phyloP scores from a whole-genome alignment of 2,797 vertebrate species.

The Spatula versicolor region DNA sequence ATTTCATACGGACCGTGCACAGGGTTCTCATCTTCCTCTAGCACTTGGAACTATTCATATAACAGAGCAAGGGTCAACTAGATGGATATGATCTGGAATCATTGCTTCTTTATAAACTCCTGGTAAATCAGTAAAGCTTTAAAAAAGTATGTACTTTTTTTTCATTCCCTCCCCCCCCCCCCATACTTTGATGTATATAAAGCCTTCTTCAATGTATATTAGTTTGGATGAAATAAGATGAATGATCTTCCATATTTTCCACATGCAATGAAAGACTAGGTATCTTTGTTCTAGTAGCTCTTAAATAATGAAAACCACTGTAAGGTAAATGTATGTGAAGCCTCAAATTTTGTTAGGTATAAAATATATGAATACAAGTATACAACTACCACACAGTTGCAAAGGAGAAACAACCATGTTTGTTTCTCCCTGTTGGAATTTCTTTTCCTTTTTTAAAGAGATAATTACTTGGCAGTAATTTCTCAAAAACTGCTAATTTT shows the following conservation, averaged over 20 bases:
- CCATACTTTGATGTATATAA: neutral
- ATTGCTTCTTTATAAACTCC: neutral
- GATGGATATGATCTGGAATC: neutral
- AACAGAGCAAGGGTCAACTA: neutral
- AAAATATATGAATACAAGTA: neutral
- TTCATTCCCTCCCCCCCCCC: no score
- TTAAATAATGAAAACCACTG: neutral
- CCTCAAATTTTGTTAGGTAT: neutral
- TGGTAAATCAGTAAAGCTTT: neutral
- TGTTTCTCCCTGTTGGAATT: neutral
- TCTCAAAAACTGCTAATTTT: neutral
- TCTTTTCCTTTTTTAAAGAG: neutral
- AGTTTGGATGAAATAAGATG: neutral
- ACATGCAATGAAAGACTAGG: neutral
- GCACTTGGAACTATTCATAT: neutral
- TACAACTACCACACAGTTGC: neutral
- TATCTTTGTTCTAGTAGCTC: neutral
- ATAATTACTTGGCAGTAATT: neutral
- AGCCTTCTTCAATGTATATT: neutral
- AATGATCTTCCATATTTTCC: neutral
- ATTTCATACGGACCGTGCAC: fast-evolving
- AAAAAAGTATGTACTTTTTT: neutral
- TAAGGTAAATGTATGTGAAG: neutral
- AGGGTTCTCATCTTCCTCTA: neutral
- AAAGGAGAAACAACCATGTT: neutral